These are phyloP conservation scores for Lathronympha strigana DNA, from an alignment of 2,888 invertebrate species.

Conservation along the genomic window DNA sequence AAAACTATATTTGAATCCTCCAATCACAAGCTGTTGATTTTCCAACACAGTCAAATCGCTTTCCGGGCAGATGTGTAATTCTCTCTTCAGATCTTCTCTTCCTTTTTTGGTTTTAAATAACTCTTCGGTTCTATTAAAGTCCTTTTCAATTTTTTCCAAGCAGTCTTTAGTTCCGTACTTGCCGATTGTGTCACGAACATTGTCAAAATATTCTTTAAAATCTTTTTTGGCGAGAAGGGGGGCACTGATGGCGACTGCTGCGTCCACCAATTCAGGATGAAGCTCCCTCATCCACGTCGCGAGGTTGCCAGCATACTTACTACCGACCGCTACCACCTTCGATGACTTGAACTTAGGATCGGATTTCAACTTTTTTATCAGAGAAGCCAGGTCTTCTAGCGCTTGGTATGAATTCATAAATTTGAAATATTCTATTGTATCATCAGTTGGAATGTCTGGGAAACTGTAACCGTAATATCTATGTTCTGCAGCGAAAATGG, in stretches of 20 bases:
- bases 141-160: neutral
- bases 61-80: neutral
- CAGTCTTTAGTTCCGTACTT: neutral
- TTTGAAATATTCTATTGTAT: neutral
- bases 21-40: too few species aligned
- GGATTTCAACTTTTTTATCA: neutral
- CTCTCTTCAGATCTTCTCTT: neutral
- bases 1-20: too few species aligned
- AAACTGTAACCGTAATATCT: neutral
- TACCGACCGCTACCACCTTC: neutral
- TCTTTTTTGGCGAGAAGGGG: neutral
- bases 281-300: neutral
- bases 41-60: neutral
- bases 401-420: neutral
- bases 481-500: neutral
- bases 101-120: neutral
- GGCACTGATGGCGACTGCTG: neutral
- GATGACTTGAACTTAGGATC: neutral
- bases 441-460: neutral
- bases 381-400: neutral
- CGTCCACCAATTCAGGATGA: neutral
- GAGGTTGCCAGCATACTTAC: neutral
- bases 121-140: neutral
- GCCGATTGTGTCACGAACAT: neutral
- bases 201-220: neutral